Evolutionary conservation across 2,888 invertebrate species (phyloP).

Genomic region (Oxycera nigricornis): DNA sequence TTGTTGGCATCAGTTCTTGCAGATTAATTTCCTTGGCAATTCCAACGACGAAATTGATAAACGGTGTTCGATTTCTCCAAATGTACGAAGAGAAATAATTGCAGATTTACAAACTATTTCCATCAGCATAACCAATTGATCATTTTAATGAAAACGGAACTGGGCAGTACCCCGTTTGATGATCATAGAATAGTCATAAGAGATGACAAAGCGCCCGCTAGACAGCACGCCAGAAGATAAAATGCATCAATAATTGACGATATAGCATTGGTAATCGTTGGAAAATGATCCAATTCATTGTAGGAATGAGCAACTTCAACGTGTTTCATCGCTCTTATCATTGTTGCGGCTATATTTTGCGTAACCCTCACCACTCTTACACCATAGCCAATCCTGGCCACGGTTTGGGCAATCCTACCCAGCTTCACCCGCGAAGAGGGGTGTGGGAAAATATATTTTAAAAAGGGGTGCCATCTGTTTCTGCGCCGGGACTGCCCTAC

Average conservation of each 20-base stretch:
- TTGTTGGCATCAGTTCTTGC: background rate
- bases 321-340: too few species aligned
- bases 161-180: conserved; percentile 51
- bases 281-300: too few species aligned
- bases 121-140: conserved; percentile 52
- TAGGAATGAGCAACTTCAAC: too few species aligned
- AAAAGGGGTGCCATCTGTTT: too few species aligned
- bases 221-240: conserved; percentile 43
- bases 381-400: too few species aligned
- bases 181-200: conserved; percentile 52
- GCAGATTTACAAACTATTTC: background rate
- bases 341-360: too few species aligned
- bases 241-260: background rate
- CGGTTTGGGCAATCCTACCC: too few species aligned
- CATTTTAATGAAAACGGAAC: conserved; percentile 51
- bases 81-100: background rate
- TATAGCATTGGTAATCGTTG: too few species aligned
- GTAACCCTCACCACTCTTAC: too few species aligned
- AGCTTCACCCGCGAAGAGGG: too few species aligned
- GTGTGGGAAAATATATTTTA: too few species aligned
- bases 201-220: conserved; percentile 53
- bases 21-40: background rate
- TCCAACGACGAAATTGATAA: conserved; percentile 45
- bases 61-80: conserved; percentile 36
- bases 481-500: too few species aligned